phyloP scores from a whole-genome alignment of 2,888 invertebrate species.

The Drosophila histrio region DNA sequence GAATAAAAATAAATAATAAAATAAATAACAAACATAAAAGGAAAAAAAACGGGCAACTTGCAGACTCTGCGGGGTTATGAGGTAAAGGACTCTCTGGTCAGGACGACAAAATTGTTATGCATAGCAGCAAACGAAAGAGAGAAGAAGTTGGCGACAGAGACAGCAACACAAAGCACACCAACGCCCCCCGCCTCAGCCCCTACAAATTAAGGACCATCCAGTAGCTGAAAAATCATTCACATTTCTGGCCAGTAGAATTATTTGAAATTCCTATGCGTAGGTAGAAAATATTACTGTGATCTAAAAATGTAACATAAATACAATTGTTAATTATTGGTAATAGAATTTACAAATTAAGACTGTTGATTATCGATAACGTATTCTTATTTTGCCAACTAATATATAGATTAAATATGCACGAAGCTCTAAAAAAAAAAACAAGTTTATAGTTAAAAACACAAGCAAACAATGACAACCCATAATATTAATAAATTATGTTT shows the following conservation, averaged over 20 bases:
- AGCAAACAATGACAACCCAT: background rate
- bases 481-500: background rate
- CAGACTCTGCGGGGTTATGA: slow-evolving; percentile 7
- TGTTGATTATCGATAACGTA: background rate
- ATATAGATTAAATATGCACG: background rate
- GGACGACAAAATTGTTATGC: slow-evolving; percentile 45
- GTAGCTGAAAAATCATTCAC: slow-evolving; percentile 37
- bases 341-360: background rate
- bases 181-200: background rate
- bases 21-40: slow-evolving; percentile 13
- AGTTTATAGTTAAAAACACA: background rate
- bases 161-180: background rate
- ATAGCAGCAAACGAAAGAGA: slow-evolving; percentile 9
- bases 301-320: background rate
- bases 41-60: background rate
- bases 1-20: slow-evolving; percentile 46
- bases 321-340: too few species aligned
- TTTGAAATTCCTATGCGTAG: background rate
- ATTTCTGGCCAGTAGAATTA: background rate
- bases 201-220: background rate
- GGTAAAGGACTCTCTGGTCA: slow-evolving; percentile 24
- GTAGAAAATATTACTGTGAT: background rate
- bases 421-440: background rate
- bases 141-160: slow-evolving; percentile 1
- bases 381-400: background rate